Conservation (phyloP, 2,888 invertebrate genomes). For the Gasteruption jaculator region DNA sequence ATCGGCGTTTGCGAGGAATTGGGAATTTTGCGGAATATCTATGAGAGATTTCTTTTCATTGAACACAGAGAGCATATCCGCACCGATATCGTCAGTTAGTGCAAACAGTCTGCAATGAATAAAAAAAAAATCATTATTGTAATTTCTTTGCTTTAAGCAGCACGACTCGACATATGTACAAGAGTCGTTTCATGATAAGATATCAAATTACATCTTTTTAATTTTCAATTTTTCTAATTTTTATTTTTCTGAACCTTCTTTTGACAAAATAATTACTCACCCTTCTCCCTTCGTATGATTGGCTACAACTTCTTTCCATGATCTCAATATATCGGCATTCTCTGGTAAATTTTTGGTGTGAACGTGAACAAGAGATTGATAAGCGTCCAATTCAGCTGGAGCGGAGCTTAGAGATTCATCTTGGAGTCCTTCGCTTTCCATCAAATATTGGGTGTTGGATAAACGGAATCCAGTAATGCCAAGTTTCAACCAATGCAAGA, state of each 20-base stretch:
- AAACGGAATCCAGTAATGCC: constrained; percentile 83
- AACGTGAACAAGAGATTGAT: constrained; percentile 63
- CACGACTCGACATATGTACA: neutral
- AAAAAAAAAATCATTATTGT: constrained; percentile 9
- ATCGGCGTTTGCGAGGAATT: constrained; percentile 33
- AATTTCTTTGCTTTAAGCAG: neutral
- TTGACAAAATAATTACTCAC: constrained; percentile 24
- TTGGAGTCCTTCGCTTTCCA: constrained; percentile 57
- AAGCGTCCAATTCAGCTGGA: constrained; percentile 50
- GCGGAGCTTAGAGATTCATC: constrained; percentile 53
- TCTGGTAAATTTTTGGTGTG: constrained; percentile 63
- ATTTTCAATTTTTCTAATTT: no score
- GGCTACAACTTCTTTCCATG: constrained; percentile 62
- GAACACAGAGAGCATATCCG: constrained; percentile 35
- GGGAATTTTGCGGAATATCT: constrained; percentile 41
- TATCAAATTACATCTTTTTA: no score
- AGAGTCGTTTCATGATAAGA: no score
- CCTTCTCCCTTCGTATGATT: constrained; percentile 55
- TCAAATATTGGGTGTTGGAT: constrained; percentile 62
- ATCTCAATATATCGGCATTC: constrained; percentile 58
- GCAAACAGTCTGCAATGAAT: constrained; percentile 35
- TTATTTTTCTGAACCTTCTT: no score
- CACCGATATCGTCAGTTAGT: constrained; percentile 37
- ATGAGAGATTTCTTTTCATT: constrained; percentile 35
- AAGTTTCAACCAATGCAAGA: constrained; percentile 67